A percentile compares a stretch with the other conserved stretches of the same genome.
Conservation (phyloP, 2,797 vertebrate species). For the Lepilemur ruficaudatus region DNA sequence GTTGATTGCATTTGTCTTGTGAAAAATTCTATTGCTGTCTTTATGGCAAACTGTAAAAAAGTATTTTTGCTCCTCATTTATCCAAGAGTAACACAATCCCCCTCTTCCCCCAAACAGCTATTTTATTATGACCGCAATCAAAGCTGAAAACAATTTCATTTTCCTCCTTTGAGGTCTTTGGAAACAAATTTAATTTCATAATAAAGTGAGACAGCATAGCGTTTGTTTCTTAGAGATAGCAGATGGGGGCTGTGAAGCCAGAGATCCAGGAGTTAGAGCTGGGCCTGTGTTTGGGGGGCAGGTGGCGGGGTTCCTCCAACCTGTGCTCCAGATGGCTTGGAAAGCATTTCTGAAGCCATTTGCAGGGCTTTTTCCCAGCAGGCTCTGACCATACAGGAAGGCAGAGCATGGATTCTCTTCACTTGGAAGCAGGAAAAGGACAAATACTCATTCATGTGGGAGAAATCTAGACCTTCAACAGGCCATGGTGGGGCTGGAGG, state of each 20-base stretch:
- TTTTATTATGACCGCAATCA: conserved; percentile 73
- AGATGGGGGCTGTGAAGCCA: conserved; percentile 57
- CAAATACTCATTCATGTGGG: not conserved
- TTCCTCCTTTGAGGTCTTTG: conserved; percentile 67
- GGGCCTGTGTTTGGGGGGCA: not conserved
- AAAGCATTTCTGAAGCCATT: conserved; percentile 74
- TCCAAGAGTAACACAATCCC: conserved; percentile 61
- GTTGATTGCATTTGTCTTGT: conserved; percentile 55
- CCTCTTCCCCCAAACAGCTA: conserved; percentile 15
- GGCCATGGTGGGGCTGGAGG: not conserved
- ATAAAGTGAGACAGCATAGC: conserved; percentile 32
- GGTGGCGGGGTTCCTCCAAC: not conserved
- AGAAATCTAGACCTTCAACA: not conserved
- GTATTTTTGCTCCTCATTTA: conserved; percentile 68
- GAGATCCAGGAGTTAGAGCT: conserved; percentile 72
- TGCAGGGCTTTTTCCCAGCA: conserved; percentile 66
- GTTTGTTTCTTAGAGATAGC: conserved; percentile 37
- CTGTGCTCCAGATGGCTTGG: conserved; percentile 79
- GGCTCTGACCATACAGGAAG: not conserved
- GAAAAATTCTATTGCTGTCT: conserved; percentile 62
- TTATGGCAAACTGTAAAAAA: conserved; percentile 69
- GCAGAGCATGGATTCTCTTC: not conserved
- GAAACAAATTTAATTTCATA: conserved; percentile 75
- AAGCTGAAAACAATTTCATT: conserved; percentile 72
- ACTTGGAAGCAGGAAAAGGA: not conserved